Evolutionary conservation across 2,113 vertebrate genomes (phyloP).

Genomic region (Andinoacara biseriatus): DNA sequence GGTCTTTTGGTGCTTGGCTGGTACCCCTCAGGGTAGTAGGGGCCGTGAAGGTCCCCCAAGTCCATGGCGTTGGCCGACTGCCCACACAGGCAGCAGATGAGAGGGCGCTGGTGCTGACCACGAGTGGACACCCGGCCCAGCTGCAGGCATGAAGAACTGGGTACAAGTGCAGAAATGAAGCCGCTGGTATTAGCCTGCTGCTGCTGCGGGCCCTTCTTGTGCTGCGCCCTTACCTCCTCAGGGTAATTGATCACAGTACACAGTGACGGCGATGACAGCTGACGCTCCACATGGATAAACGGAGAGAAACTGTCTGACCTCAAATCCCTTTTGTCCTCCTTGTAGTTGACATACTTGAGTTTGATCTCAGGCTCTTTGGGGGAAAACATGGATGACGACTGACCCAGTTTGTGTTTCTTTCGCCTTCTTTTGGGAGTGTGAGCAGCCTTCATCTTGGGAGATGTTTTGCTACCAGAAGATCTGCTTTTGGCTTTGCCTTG

Average conservation of each 20-base stretch:
- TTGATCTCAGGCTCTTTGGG: conserved; percentile 83
- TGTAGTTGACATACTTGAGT: conserved; percentile 77
- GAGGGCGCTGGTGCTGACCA: conserved; percentile 49
- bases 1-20: conserved; percentile 57
- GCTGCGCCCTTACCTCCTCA: conserved; percentile 64
- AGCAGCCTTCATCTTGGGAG: conserved; percentile 62
- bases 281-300: conserved; percentile 67
- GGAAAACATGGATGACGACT: conserved; percentile 69
- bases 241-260: conserved; percentile 80
- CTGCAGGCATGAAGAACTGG: conserved; percentile 77
- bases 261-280: conserved; percentile 43
- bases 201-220: conserved; percentile 61
- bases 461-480: conserved; percentile 21
- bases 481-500: conserved; percentile 41
- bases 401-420: conserved; percentile 52
- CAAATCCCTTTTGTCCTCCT: conserved; percentile 74
- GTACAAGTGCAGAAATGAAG: conserved; percentile 66
- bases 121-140: conserved; percentile 69
- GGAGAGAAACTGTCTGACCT: conserved; percentile 75
- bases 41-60: conserved; percentile 83
- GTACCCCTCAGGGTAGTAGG: conserved; percentile 82
- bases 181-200: conserved; percentile 21
- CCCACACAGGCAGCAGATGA: conserved; percentile 82
- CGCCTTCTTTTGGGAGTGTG: conserved; percentile 59
- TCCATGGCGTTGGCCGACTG: conserved; percentile 80